phyloP scores from a whole-genome alignment of 2,797 vertebrate genomes.

The Acipenser transmontanus region DNA sequence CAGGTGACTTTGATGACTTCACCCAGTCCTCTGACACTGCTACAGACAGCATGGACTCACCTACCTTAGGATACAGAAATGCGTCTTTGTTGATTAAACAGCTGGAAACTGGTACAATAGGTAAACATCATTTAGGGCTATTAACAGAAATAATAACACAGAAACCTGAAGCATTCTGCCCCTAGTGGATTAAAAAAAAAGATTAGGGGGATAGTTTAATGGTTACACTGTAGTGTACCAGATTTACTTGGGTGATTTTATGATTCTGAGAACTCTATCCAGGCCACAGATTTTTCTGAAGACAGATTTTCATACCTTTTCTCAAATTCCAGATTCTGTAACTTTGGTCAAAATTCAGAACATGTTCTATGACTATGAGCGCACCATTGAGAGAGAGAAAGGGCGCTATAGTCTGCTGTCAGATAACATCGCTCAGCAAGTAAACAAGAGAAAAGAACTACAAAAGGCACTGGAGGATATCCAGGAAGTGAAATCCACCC shows the following conservation, averaged over 20 bases:
- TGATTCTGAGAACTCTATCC: no score
- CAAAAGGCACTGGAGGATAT: conserved; percentile 63
- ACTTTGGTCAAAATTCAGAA: conserved; percentile 79
- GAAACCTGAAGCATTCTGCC: no score
- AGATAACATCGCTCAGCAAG: conserved; percentile 68
- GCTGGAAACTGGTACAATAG: conserved; percentile 60
- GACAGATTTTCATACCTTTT: neutral
- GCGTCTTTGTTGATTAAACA: conserved; percentile 67
- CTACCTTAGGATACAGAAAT: conserved; percentile 59
- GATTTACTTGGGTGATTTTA: no score
- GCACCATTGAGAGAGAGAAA: conserved; percentile 69
- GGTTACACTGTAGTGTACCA: no score
- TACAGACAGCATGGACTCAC: conserved; percentile 67
- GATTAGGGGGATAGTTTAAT: no score
- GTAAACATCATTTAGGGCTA: conserved; percentile 38
- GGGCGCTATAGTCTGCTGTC: conserved; percentile 58
- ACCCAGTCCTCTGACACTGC: conserved; percentile 74
- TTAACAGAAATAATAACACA: no score
- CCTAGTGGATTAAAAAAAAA: no score
- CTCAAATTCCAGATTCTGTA: conserved; percentile 63
- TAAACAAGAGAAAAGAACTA: conserved; percentile 59
- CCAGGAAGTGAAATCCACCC: conserved; percentile 62
- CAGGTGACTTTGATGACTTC: conserved; percentile 70
- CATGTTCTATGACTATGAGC: conserved; percentile 80
- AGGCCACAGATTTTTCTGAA: no score